phyloP scores from a whole-genome alignment of 2,113 vertebrate genomes.

The Rhinichthys klamathensis region DNA sequence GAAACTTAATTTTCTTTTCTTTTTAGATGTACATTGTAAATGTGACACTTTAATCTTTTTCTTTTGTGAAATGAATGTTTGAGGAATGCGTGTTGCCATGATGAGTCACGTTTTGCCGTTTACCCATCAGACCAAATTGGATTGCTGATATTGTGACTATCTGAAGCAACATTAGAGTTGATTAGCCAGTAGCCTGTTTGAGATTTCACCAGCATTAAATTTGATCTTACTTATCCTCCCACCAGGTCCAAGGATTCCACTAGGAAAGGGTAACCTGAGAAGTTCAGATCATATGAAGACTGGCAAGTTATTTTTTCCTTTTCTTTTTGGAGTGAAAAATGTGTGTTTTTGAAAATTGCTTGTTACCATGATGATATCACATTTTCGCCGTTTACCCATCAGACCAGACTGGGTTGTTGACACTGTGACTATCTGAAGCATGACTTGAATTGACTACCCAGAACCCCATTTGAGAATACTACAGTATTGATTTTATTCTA shows the following conservation, averaged over 20 bases:
- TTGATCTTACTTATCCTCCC: not conserved
- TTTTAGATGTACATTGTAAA: not conserved
- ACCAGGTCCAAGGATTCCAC: not conserved
- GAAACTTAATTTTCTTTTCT: not conserved
- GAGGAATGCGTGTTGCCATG: conserved; percentile 34
- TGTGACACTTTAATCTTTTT: not conserved
- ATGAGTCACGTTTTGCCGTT: conserved; percentile 66
- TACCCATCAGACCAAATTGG: conserved; percentile 65
- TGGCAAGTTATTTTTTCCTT: not conserved
- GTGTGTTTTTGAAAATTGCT: not conserved
- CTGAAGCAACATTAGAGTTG: conserved; percentile 57
- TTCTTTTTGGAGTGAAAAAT: not conserved
- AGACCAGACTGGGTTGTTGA: conserved; percentile 69
- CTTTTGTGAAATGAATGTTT: too few relatives aligned
- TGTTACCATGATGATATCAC: too few relatives aligned
- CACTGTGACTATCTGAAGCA: conserved; percentile 65
- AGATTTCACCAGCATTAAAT: not conserved
- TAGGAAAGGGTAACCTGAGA: not conserved
- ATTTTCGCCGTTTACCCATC: conserved; percentile 55
- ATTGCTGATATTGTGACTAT: conserved; percentile 57
- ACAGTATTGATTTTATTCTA: not conserved
- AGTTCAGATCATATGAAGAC: not conserved
- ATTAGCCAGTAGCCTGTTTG: not conserved
- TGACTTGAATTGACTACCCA: conserved; percentile 16
- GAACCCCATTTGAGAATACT: not conserved